These are phyloP conservation scores for Columba guinea DNA, from an alignment of 2,797 vertebrate genomes.

Conservation along the genomic window DNA sequence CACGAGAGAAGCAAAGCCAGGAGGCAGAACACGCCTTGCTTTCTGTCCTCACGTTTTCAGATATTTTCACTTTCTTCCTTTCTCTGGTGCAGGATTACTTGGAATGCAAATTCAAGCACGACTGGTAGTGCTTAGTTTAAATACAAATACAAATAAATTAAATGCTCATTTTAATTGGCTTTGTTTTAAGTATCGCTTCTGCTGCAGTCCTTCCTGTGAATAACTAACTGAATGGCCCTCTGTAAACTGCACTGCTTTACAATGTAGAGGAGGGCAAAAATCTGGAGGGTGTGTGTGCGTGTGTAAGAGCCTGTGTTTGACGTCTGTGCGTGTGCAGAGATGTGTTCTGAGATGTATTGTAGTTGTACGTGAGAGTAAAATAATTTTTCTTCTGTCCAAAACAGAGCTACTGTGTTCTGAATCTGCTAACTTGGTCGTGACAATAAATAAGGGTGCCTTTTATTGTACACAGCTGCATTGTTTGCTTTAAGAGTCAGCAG, in stretches of 20 bases:
- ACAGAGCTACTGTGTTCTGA: slow-evolving; percentile 63
- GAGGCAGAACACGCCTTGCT: slow-evolving; percentile 33
- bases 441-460: slow-evolving; percentile 71
- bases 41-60: background rate
- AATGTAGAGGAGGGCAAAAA: background rate
- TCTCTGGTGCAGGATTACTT: background rate
- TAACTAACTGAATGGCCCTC: slow-evolving; percentile 50
- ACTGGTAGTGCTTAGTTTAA: background rate
- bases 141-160: background rate
- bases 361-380: slow-evolving; percentile 40
- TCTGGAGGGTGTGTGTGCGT: background rate
- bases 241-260: slow-evolving; percentile 51
- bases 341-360: slow-evolving; percentile 47
- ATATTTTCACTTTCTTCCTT: slow-evolving; percentile 22
- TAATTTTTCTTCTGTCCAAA: slow-evolving; percentile 58
- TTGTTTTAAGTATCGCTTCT: slow-evolving; percentile 25
- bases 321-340: slow-evolving; percentile 21
- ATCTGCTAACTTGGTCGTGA: slow-evolving; percentile 55
- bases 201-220: slow-evolving; percentile 1
- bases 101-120: background rate
- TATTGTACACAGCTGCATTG: slow-evolving; percentile 69
- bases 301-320: slow-evolving; percentile 35
- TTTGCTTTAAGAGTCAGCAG: slow-evolving; percentile 56
- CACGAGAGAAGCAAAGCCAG: slow-evolving; percentile 28
- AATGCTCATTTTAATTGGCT: slow-evolving; percentile 15